Conservation (phyloP, 2,797 vertebrate species). For the Onychomys torridus region DNA sequence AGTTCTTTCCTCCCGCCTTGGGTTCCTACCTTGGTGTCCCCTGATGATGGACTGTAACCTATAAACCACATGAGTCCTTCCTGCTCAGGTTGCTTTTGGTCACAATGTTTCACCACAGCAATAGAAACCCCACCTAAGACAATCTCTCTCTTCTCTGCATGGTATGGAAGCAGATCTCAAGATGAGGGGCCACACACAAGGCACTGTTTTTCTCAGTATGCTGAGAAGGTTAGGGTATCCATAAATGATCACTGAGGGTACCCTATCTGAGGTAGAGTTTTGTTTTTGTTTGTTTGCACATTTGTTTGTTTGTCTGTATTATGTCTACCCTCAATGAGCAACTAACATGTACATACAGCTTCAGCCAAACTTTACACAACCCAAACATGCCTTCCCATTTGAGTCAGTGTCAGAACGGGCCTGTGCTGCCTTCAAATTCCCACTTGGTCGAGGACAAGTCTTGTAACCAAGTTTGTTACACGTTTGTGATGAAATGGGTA, state of each 20-base stretch:
- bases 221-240: background rate
- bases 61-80: background rate
- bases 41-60: background rate
- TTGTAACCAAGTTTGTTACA: background rate
- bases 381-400: background rate
- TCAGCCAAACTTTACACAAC: rapidly evolving
- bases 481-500: background rate
- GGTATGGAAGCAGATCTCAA: background rate
- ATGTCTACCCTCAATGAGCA: background rate
- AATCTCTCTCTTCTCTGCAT: background rate
- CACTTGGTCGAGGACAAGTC: background rate
- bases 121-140: background rate
- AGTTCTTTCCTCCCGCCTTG: background rate
- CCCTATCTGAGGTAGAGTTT: background rate
- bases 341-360: background rate
- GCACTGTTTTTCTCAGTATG: background rate
- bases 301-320: background rate
- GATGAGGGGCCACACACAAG: background rate
- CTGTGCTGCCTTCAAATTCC: background rate
- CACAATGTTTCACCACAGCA: background rate
- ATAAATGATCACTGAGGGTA: background rate
- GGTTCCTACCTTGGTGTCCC: background rate
- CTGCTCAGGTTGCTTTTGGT: background rate
- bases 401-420: background rate
- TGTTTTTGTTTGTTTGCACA: background rate